These are phyloP conservation scores for Trachelipus rathkii DNA, from an alignment of 1,140 invertebrate species.

Conservation along the genomic window DNA sequence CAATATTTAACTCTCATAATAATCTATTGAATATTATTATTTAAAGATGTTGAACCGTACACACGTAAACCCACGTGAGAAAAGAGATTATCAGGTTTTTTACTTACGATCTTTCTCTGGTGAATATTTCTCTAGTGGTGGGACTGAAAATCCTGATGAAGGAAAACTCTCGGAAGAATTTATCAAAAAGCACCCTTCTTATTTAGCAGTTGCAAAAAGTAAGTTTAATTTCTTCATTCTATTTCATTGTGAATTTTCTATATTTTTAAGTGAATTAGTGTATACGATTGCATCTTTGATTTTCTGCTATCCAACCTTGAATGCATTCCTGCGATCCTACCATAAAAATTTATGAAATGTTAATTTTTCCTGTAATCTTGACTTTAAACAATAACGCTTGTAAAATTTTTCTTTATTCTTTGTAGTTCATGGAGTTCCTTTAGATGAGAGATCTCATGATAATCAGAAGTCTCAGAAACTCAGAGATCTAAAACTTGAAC, in stretches of 20 bases:
- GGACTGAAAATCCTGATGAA: not conserved
- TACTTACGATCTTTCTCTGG: slow-evolving; percentile 19
- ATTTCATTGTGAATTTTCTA: no score
- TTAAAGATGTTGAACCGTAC: slow-evolving; percentile 25
- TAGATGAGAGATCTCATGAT: not conserved
- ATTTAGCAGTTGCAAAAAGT: slow-evolving; percentile 19
- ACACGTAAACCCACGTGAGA: not conserved
- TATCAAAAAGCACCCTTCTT: slow-evolving; percentile 21
- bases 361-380: not conserved
- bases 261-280: not conserved
- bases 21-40: not conserved
- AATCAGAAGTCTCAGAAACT: not conserved
- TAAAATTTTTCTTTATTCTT: not conserved
- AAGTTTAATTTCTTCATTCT: no score
- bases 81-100: slow-evolving; percentile 22
- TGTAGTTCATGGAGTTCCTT: not conserved
- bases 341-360: not conserved
- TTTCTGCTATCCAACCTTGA: not conserved
- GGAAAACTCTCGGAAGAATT: slow-evolving; percentile 10
- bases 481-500: not conserved
- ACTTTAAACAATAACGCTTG: not conserved
- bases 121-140: slow-evolving; percentile 13
- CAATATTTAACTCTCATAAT: not conserved
- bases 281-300: not conserved
- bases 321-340: not conserved